Base-by-base conservation (phyloP, 2,797 vertebrate species). In the Lutjanus campechanus region DNA sequence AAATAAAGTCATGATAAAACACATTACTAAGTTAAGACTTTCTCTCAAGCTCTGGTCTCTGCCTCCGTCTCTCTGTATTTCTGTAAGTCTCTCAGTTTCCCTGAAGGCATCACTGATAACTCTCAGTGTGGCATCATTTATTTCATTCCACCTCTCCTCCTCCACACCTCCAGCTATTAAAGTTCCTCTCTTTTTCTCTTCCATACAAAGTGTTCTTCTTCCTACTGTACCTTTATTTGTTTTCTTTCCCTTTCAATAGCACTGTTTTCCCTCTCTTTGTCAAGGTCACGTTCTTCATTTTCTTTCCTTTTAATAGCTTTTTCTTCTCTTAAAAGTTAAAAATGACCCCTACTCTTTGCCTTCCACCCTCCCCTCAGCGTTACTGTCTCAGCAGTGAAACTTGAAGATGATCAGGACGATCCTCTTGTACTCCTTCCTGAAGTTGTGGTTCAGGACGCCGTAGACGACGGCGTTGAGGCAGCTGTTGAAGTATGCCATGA, bases 401-500 rank as follows among this genome's bases (percentile, higher is more conserved):
- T 94, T 95, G 77, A 96, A 96, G 76, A 96, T 66, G 74, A 95
- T 88, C 64, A 96, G 73, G 56, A 96, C 88, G 20, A 97, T 97
- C 86, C 95, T 94, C 88, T 96, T 97, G 91, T 97, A 97, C 87
- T 97, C 96, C 81, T 96, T 96, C 73, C 96, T 92, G 87, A 97
- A 97, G 91, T 96, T 97, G 83, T 96, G 94, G 88, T 97, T 97
- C 79, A 97, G 90, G 73, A 90, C 95, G 0, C 96, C 96, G 9
- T 97, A 97, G 77, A 97, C 88, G 17, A 97, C 94, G 0, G 96
- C 96, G 3, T 97, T 97, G 76, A 97, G 94, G 83, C 96, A 97
- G 92, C 96, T 97, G 92, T 97, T 97, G 87, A 96, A 97, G 76
- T 97, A 97, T 1, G 96, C 96, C 96, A 96, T 96, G 79, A 97